phyloP scores from a whole-genome alignment of 1,140 invertebrate genomes.

The Theocolax elegans region DNA sequence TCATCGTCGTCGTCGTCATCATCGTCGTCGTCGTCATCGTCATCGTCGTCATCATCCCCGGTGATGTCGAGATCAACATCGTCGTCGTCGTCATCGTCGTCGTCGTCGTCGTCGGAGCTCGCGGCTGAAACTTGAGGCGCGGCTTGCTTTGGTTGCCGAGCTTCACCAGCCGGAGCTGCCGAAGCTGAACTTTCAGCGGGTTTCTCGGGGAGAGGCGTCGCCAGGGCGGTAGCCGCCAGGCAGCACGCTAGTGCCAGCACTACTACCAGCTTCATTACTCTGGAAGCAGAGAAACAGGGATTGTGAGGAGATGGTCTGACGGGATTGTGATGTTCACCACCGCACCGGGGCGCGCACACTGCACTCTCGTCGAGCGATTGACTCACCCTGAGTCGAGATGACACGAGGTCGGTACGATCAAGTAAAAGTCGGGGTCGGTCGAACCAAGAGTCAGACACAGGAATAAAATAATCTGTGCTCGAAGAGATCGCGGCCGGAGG shows the following conservation, averaged over 20 bases:
- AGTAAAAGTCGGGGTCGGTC: too few relatives aligned
- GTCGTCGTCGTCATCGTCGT: conserved; percentile 76
- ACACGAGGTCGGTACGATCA: conserved; percentile 25
- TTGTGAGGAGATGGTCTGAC: too few relatives aligned
- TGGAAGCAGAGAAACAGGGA: neutral
- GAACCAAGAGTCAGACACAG: neutral
- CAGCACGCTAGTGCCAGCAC: conserved; percentile 59
- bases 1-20: conserved; percentile 84
- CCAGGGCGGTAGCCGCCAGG: conserved; percentile 53
- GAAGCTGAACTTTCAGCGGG: conserved; percentile 48
- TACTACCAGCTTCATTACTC: conserved; percentile 60
- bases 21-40: conserved; percentile 70
- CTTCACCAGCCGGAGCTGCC: conserved; percentile 53
- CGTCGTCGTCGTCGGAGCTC: conserved; percentile 62
- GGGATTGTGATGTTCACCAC: too few relatives aligned
- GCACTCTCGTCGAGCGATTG: too few relatives aligned
- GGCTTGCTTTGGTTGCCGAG: conserved; percentile 61
- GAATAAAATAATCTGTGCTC: too few relatives aligned
- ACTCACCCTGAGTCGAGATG: conserved; percentile 35
- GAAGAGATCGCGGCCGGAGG: too few relatives aligned
- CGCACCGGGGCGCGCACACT: neutral
- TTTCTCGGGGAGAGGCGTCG: conserved; percentile 56
- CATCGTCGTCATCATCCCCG: conserved; percentile 60
- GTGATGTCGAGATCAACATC: conserved; percentile 67
- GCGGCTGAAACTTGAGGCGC: conserved; percentile 30